These are phyloP conservation scores for Taenioides sp. DNA, from an alignment of 2,797 vertebrate genomes.

Conservation along the genomic window DNA sequence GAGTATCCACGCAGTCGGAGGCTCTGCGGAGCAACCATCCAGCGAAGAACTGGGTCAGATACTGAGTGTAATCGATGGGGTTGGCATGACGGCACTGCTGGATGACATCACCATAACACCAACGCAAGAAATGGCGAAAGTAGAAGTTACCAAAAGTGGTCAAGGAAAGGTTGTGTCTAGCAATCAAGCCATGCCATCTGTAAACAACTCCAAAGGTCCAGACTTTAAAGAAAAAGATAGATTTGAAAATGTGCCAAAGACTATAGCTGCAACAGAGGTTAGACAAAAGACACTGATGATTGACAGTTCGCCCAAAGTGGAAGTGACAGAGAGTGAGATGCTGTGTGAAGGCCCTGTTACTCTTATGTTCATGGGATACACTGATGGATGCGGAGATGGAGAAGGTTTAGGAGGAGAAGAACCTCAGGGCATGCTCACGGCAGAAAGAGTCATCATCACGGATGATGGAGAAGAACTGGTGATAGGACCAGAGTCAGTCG, in stretches of 20 bases:
- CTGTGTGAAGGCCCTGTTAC: constrained; percentile 62
- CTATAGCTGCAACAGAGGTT: constrained; percentile 21
- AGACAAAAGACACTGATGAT: constrained; percentile 5
- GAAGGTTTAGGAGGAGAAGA: constrained; percentile 24
- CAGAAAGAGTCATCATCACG: constrained; percentile 69
- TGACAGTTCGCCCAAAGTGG: constrained; percentile 22
- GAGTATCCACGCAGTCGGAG: constrained; percentile 58
- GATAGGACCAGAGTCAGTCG: constrained; percentile 16
- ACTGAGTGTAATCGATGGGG: constrained; percentile 57
- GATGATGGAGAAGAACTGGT: constrained; percentile 67
- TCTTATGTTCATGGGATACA: constrained; percentile 74
- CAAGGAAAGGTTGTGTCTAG: constrained; percentile 5
- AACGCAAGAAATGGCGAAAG: constrained; percentile 4
- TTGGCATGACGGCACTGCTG: constrained; percentile 61
- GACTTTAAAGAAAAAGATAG: constrained; percentile 5
- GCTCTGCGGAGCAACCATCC: constrained; percentile 43
- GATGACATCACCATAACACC: constrained; percentile 49
- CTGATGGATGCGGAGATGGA: constrained; percentile 27
- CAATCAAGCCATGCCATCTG: constrained; percentile 3
- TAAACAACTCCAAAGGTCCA: constrained; percentile 11
- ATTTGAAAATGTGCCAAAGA: constrained; percentile 6
- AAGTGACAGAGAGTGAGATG: constrained; percentile 23
- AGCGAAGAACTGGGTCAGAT: constrained; percentile 69
- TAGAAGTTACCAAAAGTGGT: constrained; percentile 12
- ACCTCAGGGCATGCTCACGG: constrained; percentile 53